Evolutionary conservation across 2,888 invertebrate species (phyloP), one percentile per base, ranked within the genome.

Genomic region (Pinctada fucata): DNA sequence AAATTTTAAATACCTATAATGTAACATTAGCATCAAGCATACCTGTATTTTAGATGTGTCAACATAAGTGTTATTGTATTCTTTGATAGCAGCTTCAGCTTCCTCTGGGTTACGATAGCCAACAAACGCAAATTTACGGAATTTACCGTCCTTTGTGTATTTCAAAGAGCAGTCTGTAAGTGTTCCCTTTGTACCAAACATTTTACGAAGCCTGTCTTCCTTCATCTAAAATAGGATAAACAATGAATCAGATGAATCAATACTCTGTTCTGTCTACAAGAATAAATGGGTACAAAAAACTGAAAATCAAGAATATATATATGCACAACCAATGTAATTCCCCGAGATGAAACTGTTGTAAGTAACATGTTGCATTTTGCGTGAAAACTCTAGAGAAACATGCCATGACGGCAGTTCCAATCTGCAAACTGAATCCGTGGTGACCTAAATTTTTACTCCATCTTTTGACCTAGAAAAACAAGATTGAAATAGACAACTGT

Each of bases 81-180:
- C 95, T 31, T 95, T 94, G 52, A 95, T 94, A 0, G 99, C 99
- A 52, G 94, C 94, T 71, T 94, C 90, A 0, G 97, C 98, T 90
- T 97, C 96, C 71, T 95, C 95, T 82, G 96, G 96, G 47, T 94
- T 95, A 90, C 96, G 95, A 92, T 95, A 99, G 5, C 99, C 99
- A 86, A 99, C 94, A 91, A 99, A 99, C 3, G 96, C 97, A 93
- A 99, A 99, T 88, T 96, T 95, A 79, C 99, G 94, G 92, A 99
- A 99, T 90, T 95, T 95, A 6, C 99, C 98, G 93, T 97, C 96
- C 86, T 95, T 95, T 0, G 97, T 97, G 90, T 96, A 98, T 92
- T 99, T 99, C 5, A 99, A 93, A 88, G 97, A 97, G 5, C 98
- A 95, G 93, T 99, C 99, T 5, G 99, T 99, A 6, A 99, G 95